Conservation (phyloP, 2,888 invertebrate genomes). For the Luperina nickerlii region DNA sequence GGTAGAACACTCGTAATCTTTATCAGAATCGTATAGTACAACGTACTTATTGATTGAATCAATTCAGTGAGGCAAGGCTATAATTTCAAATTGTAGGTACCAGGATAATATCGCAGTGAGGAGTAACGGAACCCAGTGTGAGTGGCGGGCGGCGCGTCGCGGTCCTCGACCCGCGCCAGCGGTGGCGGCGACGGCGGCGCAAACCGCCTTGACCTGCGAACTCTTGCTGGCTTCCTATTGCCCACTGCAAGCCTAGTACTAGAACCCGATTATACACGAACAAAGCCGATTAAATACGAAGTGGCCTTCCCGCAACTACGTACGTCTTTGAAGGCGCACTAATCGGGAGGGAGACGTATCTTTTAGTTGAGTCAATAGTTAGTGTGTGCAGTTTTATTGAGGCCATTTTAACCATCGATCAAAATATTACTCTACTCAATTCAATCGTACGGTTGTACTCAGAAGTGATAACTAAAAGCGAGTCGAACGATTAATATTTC, state of each 20-base stretch:
- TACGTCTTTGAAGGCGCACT: constrained; percentile 26
- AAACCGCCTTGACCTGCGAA: constrained; percentile 85
- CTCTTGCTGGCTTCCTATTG: constrained; percentile 79
- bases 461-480: constrained; percentile 32
- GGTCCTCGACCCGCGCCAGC: constrained; percentile 82
- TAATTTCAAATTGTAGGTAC: constrained; percentile 52
- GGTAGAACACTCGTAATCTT: constrained; percentile 46
- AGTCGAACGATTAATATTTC: constrained; percentile 41
- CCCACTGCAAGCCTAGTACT: constrained; percentile 79
- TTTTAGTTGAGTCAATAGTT: constrained; percentile 34
- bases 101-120: constrained; percentile 75
- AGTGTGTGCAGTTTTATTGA: constrained; percentile 36
- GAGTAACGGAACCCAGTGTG: constrained; percentile 84
- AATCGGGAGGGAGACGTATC: constrained; percentile 26
- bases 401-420: constrained; percentile 34
- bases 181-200: constrained; percentile 67
- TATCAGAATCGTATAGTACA: constrained; percentile 34
- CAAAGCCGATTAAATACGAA: constrained; percentile 61
- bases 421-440: constrained; percentile 23
- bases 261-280: constrained; percentile 66
- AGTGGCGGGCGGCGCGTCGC: constrained; percentile 75
- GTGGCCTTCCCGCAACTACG: constrained; percentile 40
- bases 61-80: constrained; percentile 30
- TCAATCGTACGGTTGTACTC: constrained; percentile 10
- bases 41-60: constrained; percentile 41